These are phyloP conservation scores for Macrotis lagotis DNA, from an alignment of 2,113 vertebrate genomes.

Conservation along the genomic window DNA sequence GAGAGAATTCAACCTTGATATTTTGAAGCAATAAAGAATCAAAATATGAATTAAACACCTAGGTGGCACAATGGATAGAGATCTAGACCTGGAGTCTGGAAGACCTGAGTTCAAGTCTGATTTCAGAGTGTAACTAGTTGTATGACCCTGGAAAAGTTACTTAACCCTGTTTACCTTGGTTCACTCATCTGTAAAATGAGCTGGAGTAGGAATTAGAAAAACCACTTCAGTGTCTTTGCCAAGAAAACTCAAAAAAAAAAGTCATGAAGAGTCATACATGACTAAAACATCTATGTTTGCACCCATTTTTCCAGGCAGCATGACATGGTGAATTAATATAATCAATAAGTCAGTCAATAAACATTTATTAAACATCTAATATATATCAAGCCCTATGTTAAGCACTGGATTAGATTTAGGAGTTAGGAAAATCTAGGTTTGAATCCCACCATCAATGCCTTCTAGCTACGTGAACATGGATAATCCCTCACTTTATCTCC, in stretches of 20 bases:
- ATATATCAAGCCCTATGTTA: not conserved
- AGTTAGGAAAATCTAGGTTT: not conserved
- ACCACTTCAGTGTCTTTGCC: not conserved
- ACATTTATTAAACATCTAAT: not conserved
- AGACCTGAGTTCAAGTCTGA: not conserved
- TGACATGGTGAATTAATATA: not conserved
- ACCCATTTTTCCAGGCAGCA: not conserved
- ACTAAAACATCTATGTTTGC: not conserved
- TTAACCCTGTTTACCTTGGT: not conserved
- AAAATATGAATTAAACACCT: not conserved
- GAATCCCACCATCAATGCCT: not conserved
- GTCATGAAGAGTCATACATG: too few species aligned
- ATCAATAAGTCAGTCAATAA: not conserved
- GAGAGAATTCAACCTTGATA: not conserved
- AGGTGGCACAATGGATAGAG: not conserved
- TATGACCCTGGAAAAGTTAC: not conserved
- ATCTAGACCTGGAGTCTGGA: not conserved
- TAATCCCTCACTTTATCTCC: not conserved
- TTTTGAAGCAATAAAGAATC: not conserved
- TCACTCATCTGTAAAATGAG: not conserved
- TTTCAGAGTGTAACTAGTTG: not conserved
- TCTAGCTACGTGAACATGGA: not conserved
- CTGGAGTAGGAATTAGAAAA: not conserved
- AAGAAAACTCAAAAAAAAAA: not conserved
- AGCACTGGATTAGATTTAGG: not conserved